A percentile compares a stretch with the other conserved stretches of the same genome.
Conservation (phyloP, 1,140 invertebrate species). For the Cherax destructor region DNA sequence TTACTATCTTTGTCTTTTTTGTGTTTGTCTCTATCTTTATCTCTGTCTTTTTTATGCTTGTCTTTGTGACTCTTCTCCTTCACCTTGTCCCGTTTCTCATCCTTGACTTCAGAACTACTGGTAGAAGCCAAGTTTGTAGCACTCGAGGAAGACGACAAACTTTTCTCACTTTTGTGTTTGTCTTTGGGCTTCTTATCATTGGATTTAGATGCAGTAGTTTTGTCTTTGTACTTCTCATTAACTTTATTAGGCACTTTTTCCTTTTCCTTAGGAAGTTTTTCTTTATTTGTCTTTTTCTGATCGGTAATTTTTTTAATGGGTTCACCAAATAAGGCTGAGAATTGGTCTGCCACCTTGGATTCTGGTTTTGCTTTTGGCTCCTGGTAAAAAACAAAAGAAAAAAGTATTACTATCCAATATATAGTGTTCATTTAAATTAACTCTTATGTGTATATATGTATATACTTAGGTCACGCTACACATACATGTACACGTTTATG, state of each 20-base stretch:
- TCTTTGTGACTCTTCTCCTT: slow-evolving; percentile 42
- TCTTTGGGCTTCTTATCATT: slow-evolving; percentile 40
- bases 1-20: slow-evolving; percentile 24
- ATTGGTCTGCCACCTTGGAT: slow-evolving; percentile 49
- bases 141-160: slow-evolving; percentile 15
- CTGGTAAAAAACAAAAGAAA: slow-evolving; percentile 4
- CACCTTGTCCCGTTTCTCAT: slow-evolving; percentile 26
- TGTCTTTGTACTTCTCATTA: slow-evolving; percentile 34
- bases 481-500: too few relatives aligned
- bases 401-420: background rate
- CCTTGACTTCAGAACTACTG: background rate
- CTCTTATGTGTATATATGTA: too few relatives aligned
- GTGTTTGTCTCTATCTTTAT: slow-evolving; percentile 25
- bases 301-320: slow-evolving; percentile 55
- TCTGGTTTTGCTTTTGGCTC: slow-evolving; percentile 44
- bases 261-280: slow-evolving; percentile 36
- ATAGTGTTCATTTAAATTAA: too few relatives aligned
- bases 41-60: slow-evolving; percentile 9
- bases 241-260: slow-evolving; percentile 30
- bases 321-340: slow-evolving; percentile 57
- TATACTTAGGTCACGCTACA: too few relatives aligned
- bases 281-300: slow-evolving; percentile 31
- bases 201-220: slow-evolving; percentile 24
- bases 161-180: slow-evolving; percentile 44
- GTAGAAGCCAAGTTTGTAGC: background rate